phyloP scores from a whole-genome alignment of 2,113 vertebrate genomes.

The Oceanodroma tethys region DNA sequence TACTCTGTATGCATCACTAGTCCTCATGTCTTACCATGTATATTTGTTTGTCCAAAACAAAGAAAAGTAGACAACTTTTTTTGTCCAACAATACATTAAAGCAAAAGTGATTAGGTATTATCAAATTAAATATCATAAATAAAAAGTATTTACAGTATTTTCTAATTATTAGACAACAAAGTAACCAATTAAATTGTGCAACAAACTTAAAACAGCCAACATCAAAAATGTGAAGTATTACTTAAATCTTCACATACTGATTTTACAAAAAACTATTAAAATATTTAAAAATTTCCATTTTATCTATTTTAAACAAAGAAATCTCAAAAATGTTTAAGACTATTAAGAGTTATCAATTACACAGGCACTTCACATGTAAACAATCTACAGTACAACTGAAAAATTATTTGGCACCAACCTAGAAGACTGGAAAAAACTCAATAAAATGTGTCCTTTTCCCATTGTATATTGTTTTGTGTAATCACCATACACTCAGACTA shows the following conservation, averaged over 20 bases:
- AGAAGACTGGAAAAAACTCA: slow-evolving; percentile 73
- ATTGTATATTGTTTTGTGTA: slow-evolving; percentile 38
- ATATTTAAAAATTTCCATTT: slow-evolving; percentile 71
- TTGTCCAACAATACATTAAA: slow-evolving; percentile 67
- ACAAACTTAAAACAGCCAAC: slow-evolving; percentile 73
- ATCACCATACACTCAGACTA: slow-evolving; percentile 61
- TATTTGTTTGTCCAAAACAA: slow-evolving; percentile 53
- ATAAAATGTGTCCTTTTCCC: slow-evolving; percentile 56
- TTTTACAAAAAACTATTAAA: slow-evolving; percentile 76
- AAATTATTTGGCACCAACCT: slow-evolving; percentile 79
- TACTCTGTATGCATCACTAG: slow-evolving; percentile 41
- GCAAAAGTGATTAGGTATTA: slow-evolving; percentile 61
- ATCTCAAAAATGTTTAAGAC: slow-evolving; percentile 76
- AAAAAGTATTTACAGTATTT: slow-evolving; percentile 75
- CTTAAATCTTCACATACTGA: slow-evolving; percentile 70
- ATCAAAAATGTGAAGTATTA: slow-evolving; percentile 67
- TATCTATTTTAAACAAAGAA: slow-evolving; percentile 73
- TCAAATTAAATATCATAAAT: slow-evolving; percentile 83
- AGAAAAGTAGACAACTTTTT: slow-evolving; percentile 56
- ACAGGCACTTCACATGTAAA: slow-evolving; percentile 89
- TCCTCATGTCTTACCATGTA: slow-evolving; percentile 39
- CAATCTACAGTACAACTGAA: slow-evolving; percentile 82
- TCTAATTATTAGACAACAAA: slow-evolving; percentile 62
- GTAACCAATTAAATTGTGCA: slow-evolving; percentile 69
- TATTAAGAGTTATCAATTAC: slow-evolving; percentile 77